Base-by-base conservation (phyloP, 2,797 vertebrate genomes). In the Sebastolobus alascanus region DNA sequence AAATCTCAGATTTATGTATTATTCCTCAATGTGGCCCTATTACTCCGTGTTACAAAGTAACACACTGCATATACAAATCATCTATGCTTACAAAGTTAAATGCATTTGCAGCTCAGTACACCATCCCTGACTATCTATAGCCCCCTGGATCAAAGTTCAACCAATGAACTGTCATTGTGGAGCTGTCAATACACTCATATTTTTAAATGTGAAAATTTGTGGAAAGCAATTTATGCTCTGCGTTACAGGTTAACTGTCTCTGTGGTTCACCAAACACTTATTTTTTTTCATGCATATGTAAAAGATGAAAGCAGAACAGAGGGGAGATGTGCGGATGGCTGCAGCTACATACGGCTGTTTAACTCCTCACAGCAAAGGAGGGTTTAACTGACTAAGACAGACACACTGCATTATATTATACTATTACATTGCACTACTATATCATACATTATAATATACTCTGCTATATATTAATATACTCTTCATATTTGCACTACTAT, bases 121-220 rank as follows among this genome's bases (percentile, higher is more conserved):
- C 8, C 25, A 25, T 38, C 43, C 40, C 29, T 38, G 12, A 27
- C 12, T 14, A 50, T 33, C 37, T 79, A 1, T 2, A 33, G n/a
- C 10, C 6, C 11, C 2, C 40, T 59, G 52, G 61, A 79, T 66
- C 61, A 43, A 75, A 74, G 55, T 55, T 67, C 18, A n/a, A 18
- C 33, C 46, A 73, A 40, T 69, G 14, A 52, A 58, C 5, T 50
- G 12, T 58, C 35, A 61, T 25, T 18, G 7, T 9, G 14, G 18
- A 82, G 59, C 65, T 74, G 77, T 80, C 79, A 80, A 38, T 68
- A 43, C 8, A 58, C 12, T 69, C 6, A 2, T 12, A 68, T 50
- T 3, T 2, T 29, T 52, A 52, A 52, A 50, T 18, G 13, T 8
- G 9, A 56, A 61, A 11, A 64, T 54, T 9, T 46, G 8, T 27